Percentiles rank a stretch among this genome's conserved stretches.
These are phyloP conservation scores for Calliopum simillimum DNA, from an alignment of 2,888 invertebrate species.

Conservation along the genomic window DNA sequence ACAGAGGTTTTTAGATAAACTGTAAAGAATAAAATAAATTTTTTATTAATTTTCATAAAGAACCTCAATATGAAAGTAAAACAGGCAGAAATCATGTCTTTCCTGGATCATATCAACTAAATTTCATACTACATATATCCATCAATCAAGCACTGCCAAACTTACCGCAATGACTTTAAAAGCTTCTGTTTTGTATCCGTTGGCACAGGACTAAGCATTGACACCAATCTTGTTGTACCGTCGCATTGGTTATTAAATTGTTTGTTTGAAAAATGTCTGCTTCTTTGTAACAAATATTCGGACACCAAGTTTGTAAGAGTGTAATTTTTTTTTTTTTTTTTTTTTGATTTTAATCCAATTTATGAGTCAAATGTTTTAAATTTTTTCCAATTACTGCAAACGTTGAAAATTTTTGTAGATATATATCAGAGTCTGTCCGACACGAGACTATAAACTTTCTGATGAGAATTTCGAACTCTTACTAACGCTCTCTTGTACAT, in stretches of 20 bases:
- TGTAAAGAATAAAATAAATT: slow-evolving; percentile 39
- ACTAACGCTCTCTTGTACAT: slow-evolving; percentile 54
- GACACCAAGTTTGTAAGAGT: slow-evolving; percentile 5
- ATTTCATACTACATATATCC: background rate
- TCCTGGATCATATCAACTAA: no score
- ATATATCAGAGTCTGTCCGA: background rate
- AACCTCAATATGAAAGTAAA: no score
- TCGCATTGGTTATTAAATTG: slow-evolving; percentile 26
- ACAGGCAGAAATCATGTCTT: no score
- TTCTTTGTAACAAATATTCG: background rate
- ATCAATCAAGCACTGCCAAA: background rate
- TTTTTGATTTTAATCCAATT: background rate
- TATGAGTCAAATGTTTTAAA: background rate
- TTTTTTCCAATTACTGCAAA: background rate
- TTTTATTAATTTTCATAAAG: background rate
- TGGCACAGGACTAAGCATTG: slow-evolving; percentile 63
- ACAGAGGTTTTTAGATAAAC: slow-evolving; percentile 63
- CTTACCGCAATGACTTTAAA: slow-evolving; percentile 53
- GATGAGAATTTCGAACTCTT: slow-evolving; percentile 46
- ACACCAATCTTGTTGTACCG: slow-evolving; percentile 57
- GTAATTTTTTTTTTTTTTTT: no score
- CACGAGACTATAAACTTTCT: slow-evolving; percentile 49
- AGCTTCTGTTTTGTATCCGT: slow-evolving; percentile 54
- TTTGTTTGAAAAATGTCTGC: background rate
- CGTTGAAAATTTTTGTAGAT: background rate